These are phyloP conservation scores for Smittia aterrima DNA, from an alignment of 2,888 invertebrate genomes.

Conservation along the genomic window DNA sequence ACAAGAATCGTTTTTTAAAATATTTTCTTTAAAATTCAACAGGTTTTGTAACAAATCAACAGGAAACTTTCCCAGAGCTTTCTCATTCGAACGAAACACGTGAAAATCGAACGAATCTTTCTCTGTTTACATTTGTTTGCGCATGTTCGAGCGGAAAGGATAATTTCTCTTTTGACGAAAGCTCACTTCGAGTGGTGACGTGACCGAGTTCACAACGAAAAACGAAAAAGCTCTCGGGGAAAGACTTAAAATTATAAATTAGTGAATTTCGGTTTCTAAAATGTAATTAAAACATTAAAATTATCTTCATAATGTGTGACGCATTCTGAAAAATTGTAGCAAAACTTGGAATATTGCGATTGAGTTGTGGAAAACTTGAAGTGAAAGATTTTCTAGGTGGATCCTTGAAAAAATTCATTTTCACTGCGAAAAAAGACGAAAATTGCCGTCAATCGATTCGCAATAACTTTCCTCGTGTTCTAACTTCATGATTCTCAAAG, in stretches of 20 bases:
- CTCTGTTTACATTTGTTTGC: conserved; percentile 26
- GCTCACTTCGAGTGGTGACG: conserved; percentile 32
- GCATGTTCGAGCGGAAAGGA: conserved; percentile 1
- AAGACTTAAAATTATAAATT: background rate
- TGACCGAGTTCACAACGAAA: conserved; percentile 3
- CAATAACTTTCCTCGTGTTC: background rate
- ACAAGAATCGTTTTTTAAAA: no score
- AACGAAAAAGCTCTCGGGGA: background rate
- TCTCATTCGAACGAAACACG: conserved; percentile 21
- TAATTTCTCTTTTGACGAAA: background rate
- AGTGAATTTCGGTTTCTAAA: background rate
- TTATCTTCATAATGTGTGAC: conserved; percentile 21
- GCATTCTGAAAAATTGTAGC: conserved; percentile 35
- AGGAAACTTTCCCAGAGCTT: background rate
- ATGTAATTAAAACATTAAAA: conserved; percentile 32
- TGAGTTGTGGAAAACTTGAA: conserved; percentile 38
- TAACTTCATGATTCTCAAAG: background rate
- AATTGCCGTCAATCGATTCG: background rate
- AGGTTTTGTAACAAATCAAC: conserved; percentile 7
- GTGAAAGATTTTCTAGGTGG: conserved; percentile 21
- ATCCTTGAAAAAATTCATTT: background rate
- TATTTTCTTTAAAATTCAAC: conserved; percentile 26
- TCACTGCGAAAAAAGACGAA: background rate
- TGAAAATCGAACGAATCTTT: conserved; percentile 16
- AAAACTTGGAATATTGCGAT: conserved; percentile 39